phyloP scores from a whole-genome alignment of 1,140 invertebrate genomes.

The Drosophila cardini region DNA sequence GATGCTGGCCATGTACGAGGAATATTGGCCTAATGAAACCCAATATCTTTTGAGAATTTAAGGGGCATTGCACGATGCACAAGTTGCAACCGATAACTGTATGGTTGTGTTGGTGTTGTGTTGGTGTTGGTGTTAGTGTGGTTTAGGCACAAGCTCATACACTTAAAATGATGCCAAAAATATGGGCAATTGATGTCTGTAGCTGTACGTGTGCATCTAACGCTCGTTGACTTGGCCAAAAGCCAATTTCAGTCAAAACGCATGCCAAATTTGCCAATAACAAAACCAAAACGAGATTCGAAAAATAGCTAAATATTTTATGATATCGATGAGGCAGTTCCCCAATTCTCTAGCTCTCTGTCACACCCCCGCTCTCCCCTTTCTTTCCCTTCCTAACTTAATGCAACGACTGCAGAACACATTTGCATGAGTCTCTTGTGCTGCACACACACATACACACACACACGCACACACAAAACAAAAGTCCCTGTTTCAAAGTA shows the following conservation, averaged over 20 bases:
- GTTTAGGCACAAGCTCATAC: constrained; percentile 34
- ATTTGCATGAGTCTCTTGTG: constrained; percentile 20
- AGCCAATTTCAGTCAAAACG: constrained; percentile 76
- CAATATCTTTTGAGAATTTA: constrained; percentile 73
- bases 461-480: background rate
- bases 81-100: constrained; percentile 54
- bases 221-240: constrained; percentile 70
- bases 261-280: constrained; percentile 81
- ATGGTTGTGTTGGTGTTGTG: constrained; percentile 14
- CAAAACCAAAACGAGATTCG: constrained; percentile 75
- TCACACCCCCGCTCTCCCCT: too few relatives aligned
- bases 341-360: background rate
- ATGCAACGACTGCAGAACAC: constrained; percentile 11
- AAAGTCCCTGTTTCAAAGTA: constrained; percentile 48
- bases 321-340: constrained; percentile 70
- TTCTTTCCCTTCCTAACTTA: background rate
- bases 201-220: constrained; percentile 34
- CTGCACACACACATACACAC: constrained; percentile 1
- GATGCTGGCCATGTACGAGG: constrained; percentile 2
- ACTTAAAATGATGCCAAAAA: constrained; percentile 53
- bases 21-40: constrained; percentile 73
- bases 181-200: constrained; percentile 50
- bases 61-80: constrained; percentile 60
- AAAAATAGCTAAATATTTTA: constrained; percentile 81
- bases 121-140: constrained; percentile 11